phyloP scores from a whole-genome alignment of 1,140 invertebrate genomes.

The Drosophila seguyi region DNA sequence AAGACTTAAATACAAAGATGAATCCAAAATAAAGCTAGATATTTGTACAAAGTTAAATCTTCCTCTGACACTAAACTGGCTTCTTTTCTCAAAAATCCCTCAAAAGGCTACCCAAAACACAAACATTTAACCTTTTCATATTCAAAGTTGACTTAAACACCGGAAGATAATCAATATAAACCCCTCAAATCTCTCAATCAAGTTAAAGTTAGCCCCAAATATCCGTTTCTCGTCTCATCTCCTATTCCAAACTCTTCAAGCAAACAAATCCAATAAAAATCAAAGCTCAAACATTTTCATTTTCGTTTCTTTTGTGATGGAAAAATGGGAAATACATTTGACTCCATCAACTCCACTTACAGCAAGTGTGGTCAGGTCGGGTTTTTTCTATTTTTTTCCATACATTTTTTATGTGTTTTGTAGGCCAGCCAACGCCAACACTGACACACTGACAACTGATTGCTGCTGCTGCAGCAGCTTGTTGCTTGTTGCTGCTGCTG shows the following conservation, averaged over 20 bases:
- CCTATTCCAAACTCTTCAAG: slow-evolving; percentile 10
- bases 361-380: slow-evolving; percentile 63
- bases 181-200: slow-evolving; percentile 19
- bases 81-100: background rate
- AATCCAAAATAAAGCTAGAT: background rate
- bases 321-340: slow-evolving; percentile 46
- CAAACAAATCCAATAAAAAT: slow-evolving; percentile 40
- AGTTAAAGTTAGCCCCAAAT: background rate
- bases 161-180: slow-evolving; percentile 23
- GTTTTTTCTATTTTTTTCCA: slow-evolving; percentile 3
- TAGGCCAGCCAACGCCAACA: slow-evolving; percentile 50
- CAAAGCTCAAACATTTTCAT: slow-evolving; percentile 37
- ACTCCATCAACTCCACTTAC: slow-evolving; percentile 51
- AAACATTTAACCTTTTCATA: slow-evolving; percentile 6
- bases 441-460: slow-evolving; percentile 69
- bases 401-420: slow-evolving; percentile 19
- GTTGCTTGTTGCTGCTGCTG: slow-evolving; percentile 25
- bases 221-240: slow-evolving; percentile 20
- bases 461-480: slow-evolving; percentile 39
- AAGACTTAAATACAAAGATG: background rate
- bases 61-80: background rate
- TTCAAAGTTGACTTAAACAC: background rate
- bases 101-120: background rate
- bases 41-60: background rate
- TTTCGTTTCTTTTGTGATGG: slow-evolving; percentile 43